These are phyloP conservation scores for Takifugu bimaculatus DNA, from an alignment of 2,113 vertebrate species.

Conservation along the genomic window DNA sequence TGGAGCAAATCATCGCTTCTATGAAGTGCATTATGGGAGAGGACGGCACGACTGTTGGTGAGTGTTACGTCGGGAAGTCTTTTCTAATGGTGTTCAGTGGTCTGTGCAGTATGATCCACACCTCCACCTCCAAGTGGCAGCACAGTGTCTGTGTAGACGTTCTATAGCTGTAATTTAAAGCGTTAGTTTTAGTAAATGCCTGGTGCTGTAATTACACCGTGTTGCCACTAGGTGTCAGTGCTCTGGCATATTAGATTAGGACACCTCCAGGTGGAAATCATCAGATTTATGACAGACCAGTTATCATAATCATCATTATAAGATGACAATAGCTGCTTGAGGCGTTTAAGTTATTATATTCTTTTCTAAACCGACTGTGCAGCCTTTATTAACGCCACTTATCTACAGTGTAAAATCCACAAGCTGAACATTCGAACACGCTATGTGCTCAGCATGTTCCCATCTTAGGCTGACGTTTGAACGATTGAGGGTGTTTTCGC, in stretches of 20 bases:
- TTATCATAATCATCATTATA: too few species aligned
- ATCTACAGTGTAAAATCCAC: background rate
- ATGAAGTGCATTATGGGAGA: constrained; percentile 97
- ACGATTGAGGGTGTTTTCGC: background rate
- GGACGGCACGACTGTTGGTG: constrained; percentile 86
- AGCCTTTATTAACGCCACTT: background rate
- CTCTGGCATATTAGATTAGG: background rate
- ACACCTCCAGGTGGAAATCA: background rate
- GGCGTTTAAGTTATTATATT: background rate
- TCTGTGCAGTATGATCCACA: too few species aligned
- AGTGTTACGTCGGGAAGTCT: background rate
- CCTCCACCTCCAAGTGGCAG: background rate
- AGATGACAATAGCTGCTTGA: too few species aligned
- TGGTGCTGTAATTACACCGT: constrained; percentile 10
- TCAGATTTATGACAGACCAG: background rate
- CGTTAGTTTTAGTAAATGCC: background rate
- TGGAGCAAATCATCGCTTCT: constrained; percentile 89
- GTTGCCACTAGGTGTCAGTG: constrained; percentile 40
- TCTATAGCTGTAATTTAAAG: background rate
- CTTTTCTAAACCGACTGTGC: too few species aligned
- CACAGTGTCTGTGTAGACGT: background rate
- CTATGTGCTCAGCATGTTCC: too few species aligned
- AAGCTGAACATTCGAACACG: background rate
- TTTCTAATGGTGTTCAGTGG: background rate
- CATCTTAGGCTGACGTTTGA: background rate